Base-by-base conservation (phyloP, 2,113 vertebrate genomes). In the Romanogobio albipinnatus region DNA sequence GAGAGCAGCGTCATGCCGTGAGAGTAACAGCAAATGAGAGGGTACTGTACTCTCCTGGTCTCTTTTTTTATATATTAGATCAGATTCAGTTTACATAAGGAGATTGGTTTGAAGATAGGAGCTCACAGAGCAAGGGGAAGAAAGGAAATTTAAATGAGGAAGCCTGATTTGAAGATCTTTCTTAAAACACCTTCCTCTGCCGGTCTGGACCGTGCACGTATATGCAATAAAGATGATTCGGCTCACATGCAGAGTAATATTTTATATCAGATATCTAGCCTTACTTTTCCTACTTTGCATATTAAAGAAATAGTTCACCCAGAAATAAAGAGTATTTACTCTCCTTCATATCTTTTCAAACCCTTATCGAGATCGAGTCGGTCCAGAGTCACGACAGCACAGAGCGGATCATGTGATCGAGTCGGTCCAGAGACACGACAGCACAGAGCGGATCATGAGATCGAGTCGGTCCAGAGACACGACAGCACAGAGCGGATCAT, bases 41-140 rank as follows among this genome's bases (percentile, higher is more conserved):
- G 26, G 33, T 86, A 89, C 85, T 84, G 73, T 86, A 47, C 47
- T 87, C 70, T 82, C 81, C 83, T 89, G 59, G 2, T 53, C 29
- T 82, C 86, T 89, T 88, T 62, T 77, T 84, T 86, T 79, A 86
- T 81, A 81, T 86, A 73, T 89, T 84, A 64, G 80, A 89, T 86
- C 81, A 86, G 33, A 79, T 77, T 75, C 51, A 36, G 87, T 89
- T 87, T 79, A 86, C 49, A 87, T 84, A 61, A 78, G 66, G 49
- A 86, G 82, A 87, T 84, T 87, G 84, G 76, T 59, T 71, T 64
- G 76, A 59, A 84, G 47, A 49, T 70, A 85, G 59, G 9, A 24
- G 76, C 64, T 74, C 43, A 58, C 3, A 47, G 59, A 78, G 73
- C 66, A 66, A 74, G 62, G 15, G 53, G 47, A 61, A 14, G 10